Base-by-base conservation (phyloP, 1,140 invertebrate genomes). In the Microplitis demolitor region DNA sequence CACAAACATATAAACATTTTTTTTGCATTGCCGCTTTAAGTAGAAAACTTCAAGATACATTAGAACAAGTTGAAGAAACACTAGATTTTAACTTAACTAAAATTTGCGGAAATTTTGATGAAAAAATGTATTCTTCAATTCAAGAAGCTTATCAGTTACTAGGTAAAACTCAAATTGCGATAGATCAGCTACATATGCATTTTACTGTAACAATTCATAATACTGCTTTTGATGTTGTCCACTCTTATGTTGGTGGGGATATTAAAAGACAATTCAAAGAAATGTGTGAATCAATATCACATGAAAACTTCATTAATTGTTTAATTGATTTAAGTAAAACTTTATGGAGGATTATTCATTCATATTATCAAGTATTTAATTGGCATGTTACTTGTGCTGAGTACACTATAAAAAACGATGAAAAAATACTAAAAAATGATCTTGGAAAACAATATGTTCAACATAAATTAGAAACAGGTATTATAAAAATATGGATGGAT, bases 121-220 rank as follows among this genome's bases (percentile, higher is more conserved):
- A 88, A 24, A 86, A 89, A 3, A 90, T 91, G 0, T 97, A 96
- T 81, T 88, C 88, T 1, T 93, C 96, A 75, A 86, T 98, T 3
- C 94, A 96, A 81, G 91, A 90, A 76, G 97, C 97, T 0, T 98
- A 98, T 79, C 90, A 90, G 24, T 84, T 96, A 4, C 83, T 97
- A 1, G 95, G 95, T 4, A 97, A 96, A 87, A 95, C 92, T 0
- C 91, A 97, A 84, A 93, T 93, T 4, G 95, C 96, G 0, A 95
- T 98, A 90, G 97, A 99, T 87, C 96, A 98, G 83, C 83, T 98
- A 35, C 93, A 95, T 74, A 97, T 99, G 91, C 96, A 99, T 85
- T 97, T 97, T 84, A 94, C 95, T 0, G 97, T 95, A 61, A 94
- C 96, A 0, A 95, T 99, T 64, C 97, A 98, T 78, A 96, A 95